Conservation (phyloP, 2,797 vertebrate species). For the Acrossocheilus wenchowensis region DNA sequence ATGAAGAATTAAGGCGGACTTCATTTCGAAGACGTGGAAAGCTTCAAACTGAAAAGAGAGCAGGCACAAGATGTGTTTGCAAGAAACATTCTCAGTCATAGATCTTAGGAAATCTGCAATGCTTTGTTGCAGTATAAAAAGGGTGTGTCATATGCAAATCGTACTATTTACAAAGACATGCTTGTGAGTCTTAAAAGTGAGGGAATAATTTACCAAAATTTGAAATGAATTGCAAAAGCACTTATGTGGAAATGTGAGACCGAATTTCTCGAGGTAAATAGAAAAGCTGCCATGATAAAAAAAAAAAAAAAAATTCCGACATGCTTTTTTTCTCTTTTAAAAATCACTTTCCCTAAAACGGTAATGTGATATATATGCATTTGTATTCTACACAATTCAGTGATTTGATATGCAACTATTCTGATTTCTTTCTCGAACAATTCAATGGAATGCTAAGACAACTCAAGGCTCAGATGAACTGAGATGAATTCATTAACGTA, state of each 20-base stretch:
- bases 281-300: constrained; percentile 19
- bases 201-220: background rate
- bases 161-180: background rate
- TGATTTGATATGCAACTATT: background rate
- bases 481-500: background rate
- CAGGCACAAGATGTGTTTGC: constrained; percentile 52
- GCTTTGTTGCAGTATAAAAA: constrained; percentile 35
- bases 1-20: constrained; percentile 63
- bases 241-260: background rate
- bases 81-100: constrained; percentile 20
- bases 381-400: background rate
- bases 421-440: background rate
- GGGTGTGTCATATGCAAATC: background rate
- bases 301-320: background rate
- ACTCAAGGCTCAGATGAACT: background rate
- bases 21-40: constrained; percentile 55
- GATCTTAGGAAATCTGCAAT: background rate
- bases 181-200: background rate
- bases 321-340: constrained; percentile 11
- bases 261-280: background rate
- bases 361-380: background rate
- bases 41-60: constrained; percentile 61
- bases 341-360: constrained; percentile 7
- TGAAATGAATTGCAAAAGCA: background rate
- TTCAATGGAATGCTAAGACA: background rate